These are phyloP conservation scores for Falco concolor DNA, from an alignment of 2,797 vertebrate species.

Conservation along the genomic window DNA sequence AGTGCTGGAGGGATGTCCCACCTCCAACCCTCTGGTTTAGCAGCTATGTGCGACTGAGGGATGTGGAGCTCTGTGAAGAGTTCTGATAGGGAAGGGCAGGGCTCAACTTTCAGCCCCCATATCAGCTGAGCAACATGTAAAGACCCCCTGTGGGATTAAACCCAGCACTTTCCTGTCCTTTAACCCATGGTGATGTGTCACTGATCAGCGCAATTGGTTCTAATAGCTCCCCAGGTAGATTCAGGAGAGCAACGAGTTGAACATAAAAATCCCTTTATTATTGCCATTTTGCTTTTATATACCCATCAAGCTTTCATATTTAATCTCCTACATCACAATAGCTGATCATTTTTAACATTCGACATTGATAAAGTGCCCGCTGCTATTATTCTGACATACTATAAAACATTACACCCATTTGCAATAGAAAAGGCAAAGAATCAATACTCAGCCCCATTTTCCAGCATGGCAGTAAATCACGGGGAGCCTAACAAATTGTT, in stretches of 20 bases:
- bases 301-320: slow-evolving; percentile 83
- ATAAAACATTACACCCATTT: slow-evolving; percentile 85
- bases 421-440: slow-evolving; percentile 81
- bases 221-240: slow-evolving; percentile 70
- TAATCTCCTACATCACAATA: slow-evolving; percentile 83
- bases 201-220: slow-evolving; percentile 57
- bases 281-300: slow-evolving; percentile 81
- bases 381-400: slow-evolving; percentile 84
- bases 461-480: slow-evolving; percentile 76
- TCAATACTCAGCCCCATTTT: slow-evolving; percentile 82
- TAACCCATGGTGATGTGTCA: slow-evolving; percentile 55
- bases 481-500: slow-evolving; percentile 79
- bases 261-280: slow-evolving; percentile 80
- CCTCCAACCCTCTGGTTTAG: neutral
- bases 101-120: neutral
- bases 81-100: neutral
- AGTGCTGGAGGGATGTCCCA: fast-evolving
- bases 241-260: slow-evolving; percentile 72
- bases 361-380: slow-evolving; percentile 83
- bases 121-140: neutral
- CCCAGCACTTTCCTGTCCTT: neutral
- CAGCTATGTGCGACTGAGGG: fast-evolving
- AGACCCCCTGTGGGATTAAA: neutral
- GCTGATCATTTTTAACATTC: slow-evolving; percentile 83
- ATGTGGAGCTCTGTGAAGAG: neutral